These are phyloP conservation scores for Ivindomyrus marchei DNA, from an alignment of 2,113 vertebrate genomes.

Conservation along the genomic window DNA sequence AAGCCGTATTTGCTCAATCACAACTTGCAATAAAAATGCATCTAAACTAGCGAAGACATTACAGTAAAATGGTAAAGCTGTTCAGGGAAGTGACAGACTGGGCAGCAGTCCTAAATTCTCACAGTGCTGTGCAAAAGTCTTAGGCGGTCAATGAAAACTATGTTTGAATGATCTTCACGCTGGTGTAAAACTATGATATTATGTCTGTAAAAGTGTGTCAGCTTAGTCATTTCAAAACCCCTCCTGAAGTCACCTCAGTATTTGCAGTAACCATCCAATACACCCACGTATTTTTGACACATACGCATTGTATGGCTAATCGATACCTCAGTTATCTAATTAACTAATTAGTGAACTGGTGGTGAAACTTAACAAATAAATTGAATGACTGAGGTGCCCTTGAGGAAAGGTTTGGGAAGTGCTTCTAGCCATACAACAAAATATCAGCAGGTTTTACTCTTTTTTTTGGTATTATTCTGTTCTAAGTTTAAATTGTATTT, in stretches of 20 bases:
- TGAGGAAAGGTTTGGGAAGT: not conserved
- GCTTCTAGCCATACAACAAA: not conserved
- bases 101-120: too few species aligned
- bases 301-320: not conserved
- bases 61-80: not conserved
- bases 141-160: too few species aligned
- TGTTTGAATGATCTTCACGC: too few species aligned
- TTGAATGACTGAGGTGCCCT: too few species aligned
- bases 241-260: not conserved
- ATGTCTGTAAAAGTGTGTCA: too few species aligned
- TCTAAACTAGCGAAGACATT: not conserved
- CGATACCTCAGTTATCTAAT: not conserved
- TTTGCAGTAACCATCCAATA: not conserved
- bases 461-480: not conserved
- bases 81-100: not conserved
- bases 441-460: not conserved
- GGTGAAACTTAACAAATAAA: not conserved
- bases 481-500: not conserved
- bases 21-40: not conserved
- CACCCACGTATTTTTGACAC: not conserved
- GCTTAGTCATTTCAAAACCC: not conserved
- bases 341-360: not conserved
- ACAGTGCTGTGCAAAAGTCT: not conserved
- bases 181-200: too few species aligned
- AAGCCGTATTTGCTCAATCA: not conserved